phyloP scores from a whole-genome alignment of 2,797 vertebrate species.

The Xerus rutilus region DNA sequence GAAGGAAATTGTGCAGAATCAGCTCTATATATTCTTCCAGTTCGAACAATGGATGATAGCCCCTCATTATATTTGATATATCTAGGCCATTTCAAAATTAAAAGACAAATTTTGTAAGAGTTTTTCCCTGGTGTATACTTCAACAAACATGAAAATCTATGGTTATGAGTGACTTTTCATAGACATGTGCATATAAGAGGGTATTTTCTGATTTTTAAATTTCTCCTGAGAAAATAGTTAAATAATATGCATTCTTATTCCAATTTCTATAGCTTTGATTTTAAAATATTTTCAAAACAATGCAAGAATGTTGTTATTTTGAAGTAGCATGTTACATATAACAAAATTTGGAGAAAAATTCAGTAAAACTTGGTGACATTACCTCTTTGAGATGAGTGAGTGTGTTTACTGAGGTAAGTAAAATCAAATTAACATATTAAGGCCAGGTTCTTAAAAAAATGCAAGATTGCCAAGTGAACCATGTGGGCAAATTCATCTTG shows the following conservation, averaged over 20 bases:
- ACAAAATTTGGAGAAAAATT: not conserved
- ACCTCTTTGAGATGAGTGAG: not conserved
- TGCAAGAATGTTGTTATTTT: not conserved
- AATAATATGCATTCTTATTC: not conserved
- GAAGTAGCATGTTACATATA: not conserved
- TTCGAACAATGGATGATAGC: not conserved
- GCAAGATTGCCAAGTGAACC: not conserved
- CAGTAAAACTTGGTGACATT: not conserved
- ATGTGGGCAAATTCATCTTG: not conserved
- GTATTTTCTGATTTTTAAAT: slow-evolving; percentile 20
- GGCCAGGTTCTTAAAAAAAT: not conserved
- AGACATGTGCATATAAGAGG: not conserved
- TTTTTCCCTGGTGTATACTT: not conserved
- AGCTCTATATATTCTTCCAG: not conserved
- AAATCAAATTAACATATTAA: not conserved
- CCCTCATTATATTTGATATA: slow-evolving; percentile 39
- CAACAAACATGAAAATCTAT: slow-evolving; percentile 23
- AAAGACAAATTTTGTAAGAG: not conserved
- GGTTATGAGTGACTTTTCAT: slow-evolving; percentile 7
- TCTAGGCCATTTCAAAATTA: slow-evolving; percentile 62
- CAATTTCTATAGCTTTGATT: not conserved
- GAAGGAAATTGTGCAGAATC: slow-evolving; percentile 5
- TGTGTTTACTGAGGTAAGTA: not conserved
- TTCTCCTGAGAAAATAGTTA: slow-evolving; percentile 8
- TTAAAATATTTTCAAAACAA: slow-evolving; percentile 30